Conservation (phyloP, 1,140 invertebrate species). For the Bombyx mori region ASM3026992v2 NC_085119.1:16895501-16896000, state of each 20-base stretch:
- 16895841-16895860: conserved; percentile 34
- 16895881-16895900: conserved; percentile 12
- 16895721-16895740: conserved; percentile 1
- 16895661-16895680: too few species aligned
- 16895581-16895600: too few species aligned
- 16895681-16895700: background rate
- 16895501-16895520: too few species aligned
- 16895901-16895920: conserved; percentile 2
- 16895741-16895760: conserved; percentile 19
- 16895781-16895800: conserved; percentile 32
- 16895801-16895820: conserved; percentile 48
- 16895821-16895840: conserved; percentile 42
- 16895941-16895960: too few species aligned
- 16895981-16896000: too few species aligned
- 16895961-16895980: too few species aligned
- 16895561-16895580: too few species aligned
- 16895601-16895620: too few species aligned
- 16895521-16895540: too few species aligned
- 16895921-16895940: conserved; percentile 1
- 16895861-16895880: conserved; percentile 24
- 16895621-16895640: too few species aligned
- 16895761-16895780: conserved; percentile 48
- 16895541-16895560: too few species aligned
- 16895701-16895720: conserved; percentile 7
- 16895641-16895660: too few species aligned